Evolutionary conservation across 1,140 invertebrate species (phyloP).

Genomic region (Proales similis): DNA sequence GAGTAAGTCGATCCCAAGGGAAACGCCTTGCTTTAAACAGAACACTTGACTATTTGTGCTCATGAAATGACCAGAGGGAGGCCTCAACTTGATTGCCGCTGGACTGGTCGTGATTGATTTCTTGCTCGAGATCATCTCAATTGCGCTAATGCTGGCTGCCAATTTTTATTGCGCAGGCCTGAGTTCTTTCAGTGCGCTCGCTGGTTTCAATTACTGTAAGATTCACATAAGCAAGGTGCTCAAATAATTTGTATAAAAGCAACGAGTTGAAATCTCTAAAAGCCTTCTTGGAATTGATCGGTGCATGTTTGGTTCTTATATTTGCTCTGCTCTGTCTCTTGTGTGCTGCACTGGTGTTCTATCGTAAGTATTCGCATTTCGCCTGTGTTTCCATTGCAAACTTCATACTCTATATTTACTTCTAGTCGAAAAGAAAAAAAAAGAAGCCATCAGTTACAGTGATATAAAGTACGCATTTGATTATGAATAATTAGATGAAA

Average conservation of each 20-base stretch:
- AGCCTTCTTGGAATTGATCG: conserved; percentile 36
- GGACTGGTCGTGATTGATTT: conserved; percentile 5
- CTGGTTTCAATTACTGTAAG: conserved; percentile 25
- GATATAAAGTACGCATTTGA: conserved; percentile 17
- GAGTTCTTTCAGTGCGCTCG: neutral
- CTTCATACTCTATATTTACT: neutral
- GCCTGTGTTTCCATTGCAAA: too few species aligned
- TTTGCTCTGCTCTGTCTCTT: conserved; percentile 15
- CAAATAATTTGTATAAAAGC: too few species aligned
- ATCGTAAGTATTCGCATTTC: neutral
- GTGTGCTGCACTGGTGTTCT: conserved; percentile 5
- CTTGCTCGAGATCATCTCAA: conserved; percentile 4
- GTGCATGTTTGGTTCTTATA: conserved; percentile 19
- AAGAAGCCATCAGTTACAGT: conserved; percentile 26
- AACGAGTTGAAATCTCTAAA: too few species aligned
- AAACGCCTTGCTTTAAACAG: neutral
- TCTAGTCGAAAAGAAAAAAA: conserved; percentile 25
- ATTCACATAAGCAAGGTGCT: too few species aligned
- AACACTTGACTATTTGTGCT: neutral
- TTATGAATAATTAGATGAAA: neutral
- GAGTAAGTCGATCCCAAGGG: too few species aligned
- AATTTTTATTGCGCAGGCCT: conserved; percentile 30
- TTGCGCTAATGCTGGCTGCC: neutral
- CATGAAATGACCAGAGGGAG: conserved; percentile 1
- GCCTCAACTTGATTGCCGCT: neutral